These are phyloP conservation scores for Malachius bipustulatus DNA, from an alignment of 2,888 invertebrate genomes.

Conservation along the genomic window DNA sequence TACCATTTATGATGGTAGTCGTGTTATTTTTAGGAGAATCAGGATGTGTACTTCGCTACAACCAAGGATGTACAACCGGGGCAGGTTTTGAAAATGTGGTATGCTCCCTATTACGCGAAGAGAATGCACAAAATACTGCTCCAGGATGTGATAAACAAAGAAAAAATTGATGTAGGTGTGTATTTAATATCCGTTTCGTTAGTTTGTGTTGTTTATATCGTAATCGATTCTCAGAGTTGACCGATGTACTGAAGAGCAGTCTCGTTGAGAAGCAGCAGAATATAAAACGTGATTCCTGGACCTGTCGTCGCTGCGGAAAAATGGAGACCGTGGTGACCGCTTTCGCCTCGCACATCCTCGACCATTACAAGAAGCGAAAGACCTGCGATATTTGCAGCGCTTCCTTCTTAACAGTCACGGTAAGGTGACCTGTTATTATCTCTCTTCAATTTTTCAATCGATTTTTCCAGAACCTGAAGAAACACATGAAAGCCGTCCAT, in stretches of 20 bases:
- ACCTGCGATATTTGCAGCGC: slow-evolving; percentile 28
- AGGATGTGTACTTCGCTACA: slow-evolving; percentile 37
- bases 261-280: slow-evolving; percentile 29
- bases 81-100: slow-evolving; percentile 46
- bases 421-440: slow-evolving; percentile 15
- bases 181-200: too few relatives aligned
- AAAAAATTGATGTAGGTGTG: slow-evolving; percentile 10
- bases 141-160: not conserved
- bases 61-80: slow-evolving; percentile 37
- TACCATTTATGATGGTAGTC: slow-evolving; percentile 3
- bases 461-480: slow-evolving; percentile 20
- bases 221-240: not conserved
- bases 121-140: slow-evolving; percentile 35
- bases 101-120: slow-evolving; percentile 44
- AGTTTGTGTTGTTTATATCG: too few relatives aligned
- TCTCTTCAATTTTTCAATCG: not conserved
- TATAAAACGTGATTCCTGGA: slow-evolving; percentile 33
- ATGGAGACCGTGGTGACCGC: slow-evolving; percentile 31
- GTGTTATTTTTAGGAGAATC: slow-evolving; percentile 32
- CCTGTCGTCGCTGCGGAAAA: slow-evolving; percentile 37
- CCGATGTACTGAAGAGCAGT: not conserved
- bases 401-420: slow-evolving; percentile 23
- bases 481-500: slow-evolving; percentile 18
- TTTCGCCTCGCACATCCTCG: slow-evolving; percentile 37
- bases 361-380: slow-evolving; percentile 32